These are phyloP conservation scores for Podargus strigoides DNA, from an alignment of 2,797 vertebrate genomes.

Conservation along the genomic window DNA sequence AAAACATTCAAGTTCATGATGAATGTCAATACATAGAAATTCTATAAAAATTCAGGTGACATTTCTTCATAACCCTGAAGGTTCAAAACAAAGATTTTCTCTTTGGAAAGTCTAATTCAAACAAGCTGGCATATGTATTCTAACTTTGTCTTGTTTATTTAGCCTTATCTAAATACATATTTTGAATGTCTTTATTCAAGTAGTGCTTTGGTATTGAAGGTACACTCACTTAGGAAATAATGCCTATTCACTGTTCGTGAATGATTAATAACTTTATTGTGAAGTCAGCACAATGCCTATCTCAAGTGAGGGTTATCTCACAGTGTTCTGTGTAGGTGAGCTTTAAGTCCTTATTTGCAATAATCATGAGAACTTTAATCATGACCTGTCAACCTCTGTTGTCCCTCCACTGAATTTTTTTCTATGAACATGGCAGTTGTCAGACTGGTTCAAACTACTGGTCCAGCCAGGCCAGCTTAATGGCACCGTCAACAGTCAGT, in stretches of 20 bases:
- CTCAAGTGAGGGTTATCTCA: not conserved
- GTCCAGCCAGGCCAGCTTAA: not conserved
- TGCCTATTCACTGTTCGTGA: not conserved
- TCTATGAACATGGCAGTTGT: not conserved
- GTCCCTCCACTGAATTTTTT: not conserved
- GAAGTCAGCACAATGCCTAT: slow-evolving; percentile 1
- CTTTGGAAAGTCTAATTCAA: not conserved
- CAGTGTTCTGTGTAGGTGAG: not conserved
- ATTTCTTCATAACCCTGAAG: not conserved
- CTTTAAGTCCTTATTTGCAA: not conserved
- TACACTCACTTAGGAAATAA: not conserved
- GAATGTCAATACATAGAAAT: not conserved
- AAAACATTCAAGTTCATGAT: not conserved
- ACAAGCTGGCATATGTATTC: not conserved
- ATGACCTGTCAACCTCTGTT: not conserved
- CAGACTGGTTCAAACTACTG: not conserved
- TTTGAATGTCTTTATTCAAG: not conserved
- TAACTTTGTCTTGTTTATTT: not conserved
- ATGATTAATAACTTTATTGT: not conserved
- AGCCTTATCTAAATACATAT: not conserved
- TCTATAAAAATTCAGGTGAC: not conserved
- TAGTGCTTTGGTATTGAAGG: not conserved
- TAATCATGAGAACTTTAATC: not conserved
- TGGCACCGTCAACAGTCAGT: not conserved
- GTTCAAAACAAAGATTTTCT: not conserved